Conservation (phyloP, 92 coral and sea anemone genomes). For the Phenganax marumi region DNA sequence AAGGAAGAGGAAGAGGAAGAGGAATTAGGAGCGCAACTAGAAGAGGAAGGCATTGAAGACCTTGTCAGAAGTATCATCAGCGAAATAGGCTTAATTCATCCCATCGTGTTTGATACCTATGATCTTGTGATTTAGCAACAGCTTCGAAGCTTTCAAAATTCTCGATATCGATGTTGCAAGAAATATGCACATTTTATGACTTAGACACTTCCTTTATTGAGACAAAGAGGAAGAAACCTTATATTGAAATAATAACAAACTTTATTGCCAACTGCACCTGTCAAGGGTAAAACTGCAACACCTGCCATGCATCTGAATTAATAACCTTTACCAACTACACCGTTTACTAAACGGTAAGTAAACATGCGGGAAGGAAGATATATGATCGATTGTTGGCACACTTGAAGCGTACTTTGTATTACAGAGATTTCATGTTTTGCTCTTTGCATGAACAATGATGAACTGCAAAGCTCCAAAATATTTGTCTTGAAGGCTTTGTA, state of each 20-base stretch:
- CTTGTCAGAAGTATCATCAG: constrained; percentile 43
- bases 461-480: no score
- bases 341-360: not conserved
- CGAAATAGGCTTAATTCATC: constrained; percentile 51
- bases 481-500: no score
- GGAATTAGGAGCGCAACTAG: constrained; percentile 34
- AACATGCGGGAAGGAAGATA: not conserved
- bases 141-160: constrained; percentile 55
- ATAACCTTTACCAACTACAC: not conserved
- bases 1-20: constrained; percentile 5
- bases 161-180: constrained; percentile 55
- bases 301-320: constrained; percentile 1
- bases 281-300: constrained; percentile 1
- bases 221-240: constrained; percentile 58
- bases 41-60: constrained; percentile 43
- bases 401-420: constrained; percentile 2
- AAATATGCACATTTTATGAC: constrained; percentile 55
- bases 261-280: constrained; percentile 51
- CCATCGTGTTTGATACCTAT: constrained; percentile 48
- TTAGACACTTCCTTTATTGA: constrained; percentile 51
- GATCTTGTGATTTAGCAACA: constrained; percentile 51
- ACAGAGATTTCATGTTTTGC: not conserved
- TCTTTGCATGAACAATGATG: no score
- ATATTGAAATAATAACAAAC: constrained; percentile 52
- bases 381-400: not conserved